Base-by-base conservation (phyloP, 2,113 vertebrate genomes). In the Oreochromis tanganicae region DNA sequence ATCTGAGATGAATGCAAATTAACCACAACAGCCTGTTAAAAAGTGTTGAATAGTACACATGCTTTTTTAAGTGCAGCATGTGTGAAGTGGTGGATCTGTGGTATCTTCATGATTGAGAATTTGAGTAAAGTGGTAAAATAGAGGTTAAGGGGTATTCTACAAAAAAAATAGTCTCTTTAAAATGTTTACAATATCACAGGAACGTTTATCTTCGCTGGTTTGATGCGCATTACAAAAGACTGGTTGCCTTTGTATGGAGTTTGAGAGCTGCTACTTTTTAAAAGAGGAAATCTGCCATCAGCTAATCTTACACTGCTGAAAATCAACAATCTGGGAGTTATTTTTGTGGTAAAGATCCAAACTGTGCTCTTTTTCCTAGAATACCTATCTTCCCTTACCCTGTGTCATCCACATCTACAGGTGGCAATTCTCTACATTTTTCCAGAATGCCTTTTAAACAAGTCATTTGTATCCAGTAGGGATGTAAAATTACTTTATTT, bases 161-260 rank as follows among this genome's bases (percentile, higher is more conserved):
- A 87, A 9, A 27, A 83, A 80, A 50, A 48, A 54, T 66, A 81
- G 85, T 17, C 91, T 87, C 82, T 82, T 27, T 88, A 71, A 85
- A 85, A 85, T 94, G 93, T 96, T 95, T 93, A 95, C 93, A 94
- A 83, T 91, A 81, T 84, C 61, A 80, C 56, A 59, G 43, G 56
- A 89, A 57, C 83, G 71, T 55, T 89, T 83, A 63, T 84, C 46
- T 71, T 46, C 71, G 87, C 68, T 89, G 85, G 84, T 82, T 85
- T 43, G 50, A 38, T 12, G 75, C 34, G 34, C 34, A 68, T 80
- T 82, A 66, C 27, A 86, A 83, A 84, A 73, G 84, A 90, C 56
- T 82, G 68, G 85, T 88, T 94, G 93, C 94, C 92, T 94, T 94
- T 94, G 29, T 82, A 63, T 52, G 55, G 36, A n/a, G 41, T 85